Percentiles rank a stretch among this genome's conserved stretches.
Evolutionary conservation across 2,888 invertebrate genomes (phyloP).

Genomic region (Leucozona laternaria): DNA sequence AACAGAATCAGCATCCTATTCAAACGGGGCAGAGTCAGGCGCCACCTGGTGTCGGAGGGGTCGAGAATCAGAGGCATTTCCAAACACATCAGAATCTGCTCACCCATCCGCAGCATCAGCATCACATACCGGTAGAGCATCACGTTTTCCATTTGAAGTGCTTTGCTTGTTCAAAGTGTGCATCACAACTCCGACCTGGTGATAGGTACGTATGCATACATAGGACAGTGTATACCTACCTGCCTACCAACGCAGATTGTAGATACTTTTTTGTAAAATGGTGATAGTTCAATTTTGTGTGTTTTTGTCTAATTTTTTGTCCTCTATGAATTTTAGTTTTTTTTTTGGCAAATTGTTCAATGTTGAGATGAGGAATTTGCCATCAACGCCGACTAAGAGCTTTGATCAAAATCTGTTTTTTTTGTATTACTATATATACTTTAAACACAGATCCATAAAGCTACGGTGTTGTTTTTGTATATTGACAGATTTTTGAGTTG

Average conservation of each 20-base stretch:
- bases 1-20: conserved; percentile 78
- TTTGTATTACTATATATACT: not conserved
- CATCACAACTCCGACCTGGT: conserved; percentile 93
- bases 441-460: not conserved
- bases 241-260: not conserved
- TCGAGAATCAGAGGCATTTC: conserved; percentile 77
- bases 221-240: too few species aligned
- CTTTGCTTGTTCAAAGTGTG: conserved; percentile 96
- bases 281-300: conserved; percentile 74
- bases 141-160: conserved; percentile 97
- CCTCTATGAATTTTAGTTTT: not conserved
- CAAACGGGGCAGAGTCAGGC: conserved; percentile 72
- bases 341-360: conserved; percentile 25
- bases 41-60: conserved; percentile 73
- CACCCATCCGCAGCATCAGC: conserved; percentile 70
- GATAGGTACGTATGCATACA: conserved; percentile 87
- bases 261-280: conserved; percentile 50
- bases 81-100: conserved; percentile 75
- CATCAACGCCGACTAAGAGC: conserved; percentile 2
- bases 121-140: conserved; percentile 83
- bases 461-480: conserved; percentile 4
- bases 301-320: conserved; percentile 26
- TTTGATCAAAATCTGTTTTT: conserved; percentile 28
- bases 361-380: conserved; percentile 29
- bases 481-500: conserved; percentile 13